Evolutionary conservation across 2,888 invertebrate species (phyloP).

Genomic region (Hirudinaria manillensis): DNA sequence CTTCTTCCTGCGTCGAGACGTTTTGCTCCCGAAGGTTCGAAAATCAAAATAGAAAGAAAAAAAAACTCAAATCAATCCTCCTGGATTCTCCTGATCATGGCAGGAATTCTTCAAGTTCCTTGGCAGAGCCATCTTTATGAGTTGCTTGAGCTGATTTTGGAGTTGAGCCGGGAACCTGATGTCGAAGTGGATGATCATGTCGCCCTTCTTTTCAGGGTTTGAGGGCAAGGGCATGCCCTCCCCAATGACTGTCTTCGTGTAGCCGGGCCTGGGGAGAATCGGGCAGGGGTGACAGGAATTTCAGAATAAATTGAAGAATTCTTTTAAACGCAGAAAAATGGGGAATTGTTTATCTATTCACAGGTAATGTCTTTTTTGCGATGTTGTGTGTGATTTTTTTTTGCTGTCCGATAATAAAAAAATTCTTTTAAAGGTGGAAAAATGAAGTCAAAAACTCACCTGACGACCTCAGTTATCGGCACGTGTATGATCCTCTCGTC

Average conservation of each 20-base stretch:
- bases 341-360: too few species aligned
- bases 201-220: conserved; percentile 50
- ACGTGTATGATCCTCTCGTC: conserved; percentile 54
- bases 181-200: conserved; percentile 54
- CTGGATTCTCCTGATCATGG: too few species aligned
- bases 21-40: too few species aligned
- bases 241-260: conserved; percentile 50
- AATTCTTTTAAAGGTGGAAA: not conserved
- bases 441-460: conserved; percentile 43
- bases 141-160: conserved; percentile 51
- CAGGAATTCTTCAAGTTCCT: not conserved
- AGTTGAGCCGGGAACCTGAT: conserved; percentile 52
- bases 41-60: too few species aligned
- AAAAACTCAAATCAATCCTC: too few species aligned
- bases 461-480: conserved; percentile 54
- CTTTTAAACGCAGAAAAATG: not conserved
- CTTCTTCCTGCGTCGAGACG: too few species aligned
- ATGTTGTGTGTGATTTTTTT: too few species aligned
- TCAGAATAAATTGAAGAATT: not conserved
- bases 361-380: too few species aligned
- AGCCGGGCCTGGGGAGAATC: conserved; percentile 48
- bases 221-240: conserved; percentile 54
- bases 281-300: conserved; percentile 43
- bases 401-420: not conserved
- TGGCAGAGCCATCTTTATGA: conserved; percentile 47